Evolutionary conservation across 2,113 vertebrate species (phyloP).

Genomic region (Camelus dromedarius): DNA sequence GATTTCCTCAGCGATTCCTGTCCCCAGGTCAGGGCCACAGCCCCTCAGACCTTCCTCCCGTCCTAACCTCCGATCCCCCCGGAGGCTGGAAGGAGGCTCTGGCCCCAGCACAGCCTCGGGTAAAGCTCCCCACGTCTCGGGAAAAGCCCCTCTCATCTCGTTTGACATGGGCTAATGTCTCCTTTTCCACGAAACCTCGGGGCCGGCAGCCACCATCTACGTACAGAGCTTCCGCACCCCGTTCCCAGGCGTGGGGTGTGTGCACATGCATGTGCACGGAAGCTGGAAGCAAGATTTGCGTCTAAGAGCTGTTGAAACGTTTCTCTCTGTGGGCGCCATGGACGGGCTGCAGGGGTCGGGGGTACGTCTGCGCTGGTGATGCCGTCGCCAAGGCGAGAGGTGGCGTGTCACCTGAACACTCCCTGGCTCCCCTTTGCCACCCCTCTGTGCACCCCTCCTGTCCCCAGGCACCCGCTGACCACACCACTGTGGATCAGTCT

Average conservation of each 20-base stretch:
- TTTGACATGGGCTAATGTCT: background rate
- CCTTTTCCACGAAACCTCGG: background rate
- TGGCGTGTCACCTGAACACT: rapidly evolving
- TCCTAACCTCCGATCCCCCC: background rate
- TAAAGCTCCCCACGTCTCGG: background rate
- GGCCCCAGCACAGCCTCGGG: too few species aligned
- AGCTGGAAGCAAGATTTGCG: background rate
- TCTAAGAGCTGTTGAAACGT: background rate
- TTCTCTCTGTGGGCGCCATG: background rate
- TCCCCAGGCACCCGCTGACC: background rate
- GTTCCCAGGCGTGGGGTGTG: background rate
- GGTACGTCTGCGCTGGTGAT: rapidly evolving
- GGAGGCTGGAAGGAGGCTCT: background rate
- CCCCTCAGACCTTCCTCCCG: background rate
- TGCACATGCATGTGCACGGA: too few species aligned
- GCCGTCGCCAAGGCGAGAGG: background rate
- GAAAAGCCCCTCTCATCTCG: background rate
- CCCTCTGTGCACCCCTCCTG: background rate
- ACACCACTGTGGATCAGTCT: background rate
- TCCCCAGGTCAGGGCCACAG: background rate
- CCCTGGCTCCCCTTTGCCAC: background rate
- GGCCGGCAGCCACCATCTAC: background rate
- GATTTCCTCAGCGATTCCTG: background rate
- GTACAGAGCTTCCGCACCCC: background rate
- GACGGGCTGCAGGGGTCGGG: too few species aligned